These are phyloP conservation scores for Stenolophus ochropezus DNA, from an alignment of 2,888 invertebrate species.

Conservation along the genomic window DNA sequence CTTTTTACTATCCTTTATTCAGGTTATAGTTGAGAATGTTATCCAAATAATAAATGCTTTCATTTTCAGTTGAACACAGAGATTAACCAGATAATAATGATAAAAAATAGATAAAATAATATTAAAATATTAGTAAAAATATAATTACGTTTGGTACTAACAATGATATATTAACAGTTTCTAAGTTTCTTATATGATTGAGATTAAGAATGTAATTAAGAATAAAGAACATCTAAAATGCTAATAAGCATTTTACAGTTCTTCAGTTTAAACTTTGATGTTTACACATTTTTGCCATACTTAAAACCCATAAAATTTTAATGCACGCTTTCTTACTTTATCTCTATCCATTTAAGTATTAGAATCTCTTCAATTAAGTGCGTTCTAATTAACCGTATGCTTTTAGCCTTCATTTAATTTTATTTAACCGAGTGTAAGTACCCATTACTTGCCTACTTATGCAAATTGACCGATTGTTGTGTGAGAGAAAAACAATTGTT, in stretches of 20 bases:
- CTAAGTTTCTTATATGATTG: neutral
- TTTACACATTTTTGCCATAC: neutral
- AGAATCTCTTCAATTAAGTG: slow-evolving; percentile 8
- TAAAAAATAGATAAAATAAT: too few species aligned
- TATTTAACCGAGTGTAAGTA: slow-evolving; percentile 15
- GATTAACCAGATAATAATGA: too few species aligned
- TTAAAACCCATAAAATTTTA: slow-evolving; percentile 3
- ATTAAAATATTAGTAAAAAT: neutral
- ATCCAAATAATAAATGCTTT: too few species aligned
- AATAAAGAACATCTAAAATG: neutral
- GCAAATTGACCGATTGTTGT: slow-evolving; percentile 16
- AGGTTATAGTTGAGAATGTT: too few species aligned
- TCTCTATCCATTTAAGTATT: neutral
- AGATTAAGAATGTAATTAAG: neutral
- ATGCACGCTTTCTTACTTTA: neutral
- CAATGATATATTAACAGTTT: neutral
- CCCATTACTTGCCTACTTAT: slow-evolving; percentile 26
- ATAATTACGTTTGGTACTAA: neutral
- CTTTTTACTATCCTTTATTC: too few species aligned
- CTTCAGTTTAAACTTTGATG: neutral
- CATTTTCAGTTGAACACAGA: too few species aligned
- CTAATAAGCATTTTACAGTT: neutral
- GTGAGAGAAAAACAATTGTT: slow-evolving; percentile 8
- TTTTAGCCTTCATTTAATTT: slow-evolving; percentile 28
- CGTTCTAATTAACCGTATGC: slow-evolving; percentile 1